Percentiles rank a stretch among this genome's conserved stretches.
Evolutionary conservation across 30 jellyfish, hydroid and myxozoan species (phyloP).

Genomic region (Clytia hemisphaerica): DNA sequence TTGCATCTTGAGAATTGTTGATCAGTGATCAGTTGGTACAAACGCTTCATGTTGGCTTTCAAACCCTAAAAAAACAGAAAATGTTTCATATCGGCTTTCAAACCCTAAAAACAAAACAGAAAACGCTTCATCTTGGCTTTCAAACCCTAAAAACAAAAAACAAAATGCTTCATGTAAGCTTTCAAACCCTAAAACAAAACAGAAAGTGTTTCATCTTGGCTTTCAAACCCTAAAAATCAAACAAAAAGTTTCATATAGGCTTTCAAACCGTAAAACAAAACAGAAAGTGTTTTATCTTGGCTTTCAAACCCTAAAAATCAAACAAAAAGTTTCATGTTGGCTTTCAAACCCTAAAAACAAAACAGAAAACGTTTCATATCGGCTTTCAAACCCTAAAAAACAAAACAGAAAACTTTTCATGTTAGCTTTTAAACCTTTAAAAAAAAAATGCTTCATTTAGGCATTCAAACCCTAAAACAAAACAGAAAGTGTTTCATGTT

Average conservation of each 20-base stretch:
- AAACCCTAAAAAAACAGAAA: constrained; percentile 56
- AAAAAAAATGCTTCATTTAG: neutral
- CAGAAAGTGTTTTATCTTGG: no score
- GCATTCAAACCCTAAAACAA: neutral
- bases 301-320: no score
- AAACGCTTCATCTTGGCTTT: constrained; percentile 96
- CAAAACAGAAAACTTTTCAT: neutral
- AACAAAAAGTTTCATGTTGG: neutral
- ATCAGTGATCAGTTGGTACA: constrained; percentile 93
- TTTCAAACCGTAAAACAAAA: neutral
- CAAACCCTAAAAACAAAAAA: constrained; percentile 55
- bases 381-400: constrained; percentile 88
- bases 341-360: neutral
- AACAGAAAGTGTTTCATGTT: neutral
- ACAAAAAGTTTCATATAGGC: neutral
- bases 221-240: neutral
- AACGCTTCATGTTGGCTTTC: constrained; percentile 94
- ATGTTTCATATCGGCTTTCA: neutral
- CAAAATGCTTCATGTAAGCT: neutral
- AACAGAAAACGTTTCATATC: constrained; percentile 70
- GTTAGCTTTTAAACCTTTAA: neutral
- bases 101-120: neutral
- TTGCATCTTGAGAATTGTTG: constrained; percentile 84
- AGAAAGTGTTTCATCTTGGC: neutral
- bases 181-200: neutral